Evolutionary conservation across 1,140 invertebrate species (phyloP).

Genomic region (Calycopis cecrops): DNA sequence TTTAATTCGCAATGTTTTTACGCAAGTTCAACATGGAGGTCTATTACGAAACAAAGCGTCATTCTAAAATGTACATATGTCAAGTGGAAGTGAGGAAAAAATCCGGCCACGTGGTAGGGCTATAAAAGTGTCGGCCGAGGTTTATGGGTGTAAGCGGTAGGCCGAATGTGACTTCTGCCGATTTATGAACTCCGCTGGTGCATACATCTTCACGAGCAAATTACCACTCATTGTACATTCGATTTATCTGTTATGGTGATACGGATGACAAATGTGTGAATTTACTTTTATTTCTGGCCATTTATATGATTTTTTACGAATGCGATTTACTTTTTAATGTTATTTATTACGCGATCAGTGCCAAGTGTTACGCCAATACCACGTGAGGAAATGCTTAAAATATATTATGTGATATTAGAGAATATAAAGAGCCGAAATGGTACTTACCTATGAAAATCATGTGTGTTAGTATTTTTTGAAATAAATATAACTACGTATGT

Average conservation of each 20-base stretch:
- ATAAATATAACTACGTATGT: too few species aligned
- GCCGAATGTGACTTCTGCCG: conserved; percentile 59
- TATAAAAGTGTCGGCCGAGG: conserved; percentile 70
- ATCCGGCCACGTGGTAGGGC: conserved; percentile 67
- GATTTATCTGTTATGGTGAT: conserved; percentile 61
- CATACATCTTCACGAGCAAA: conserved; percentile 72
- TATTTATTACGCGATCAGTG: background rate
- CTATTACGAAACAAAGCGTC: conserved; percentile 60
- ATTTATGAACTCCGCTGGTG: conserved; percentile 63
- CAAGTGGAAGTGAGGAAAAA: conserved; percentile 68
- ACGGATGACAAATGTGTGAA: conserved; percentile 56
- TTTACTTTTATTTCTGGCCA: background rate
- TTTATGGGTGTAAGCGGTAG: conserved; percentile 70
- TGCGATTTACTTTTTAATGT: conserved; percentile 1
- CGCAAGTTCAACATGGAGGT: conserved; percentile 33
- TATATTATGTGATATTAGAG: too few species aligned
- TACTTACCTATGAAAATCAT: too few species aligned
- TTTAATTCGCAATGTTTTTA: too few species aligned
- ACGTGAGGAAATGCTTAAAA: too few species aligned
- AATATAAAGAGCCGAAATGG: too few species aligned
- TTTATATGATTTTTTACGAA: conserved; percentile 36
- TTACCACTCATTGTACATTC: conserved; percentile 69
- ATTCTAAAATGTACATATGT: conserved; percentile 62
- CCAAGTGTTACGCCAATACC: background rate
- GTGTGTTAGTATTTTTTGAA: too few species aligned